Evolutionary conservation across 2,797 vertebrate genomes (phyloP).

Genomic region (Anabacerthia variegaticeps): DNA sequence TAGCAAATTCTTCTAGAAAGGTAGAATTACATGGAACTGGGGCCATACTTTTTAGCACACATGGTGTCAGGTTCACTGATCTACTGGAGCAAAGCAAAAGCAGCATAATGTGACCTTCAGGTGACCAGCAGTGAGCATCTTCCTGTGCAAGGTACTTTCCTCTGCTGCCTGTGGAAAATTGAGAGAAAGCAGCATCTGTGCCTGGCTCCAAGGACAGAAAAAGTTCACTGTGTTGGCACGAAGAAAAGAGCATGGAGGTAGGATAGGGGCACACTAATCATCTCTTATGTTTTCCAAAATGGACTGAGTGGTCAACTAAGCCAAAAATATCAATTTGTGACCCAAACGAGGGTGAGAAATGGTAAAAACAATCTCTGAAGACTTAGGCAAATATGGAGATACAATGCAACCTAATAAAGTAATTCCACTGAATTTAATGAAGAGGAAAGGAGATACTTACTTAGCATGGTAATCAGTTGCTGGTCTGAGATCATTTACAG

Average conservation of each 20-base stretch:
- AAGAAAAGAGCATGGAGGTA: background rate
- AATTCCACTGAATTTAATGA: background rate
- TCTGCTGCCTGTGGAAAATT: background rate
- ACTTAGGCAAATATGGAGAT: background rate
- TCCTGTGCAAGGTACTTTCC: background rate
- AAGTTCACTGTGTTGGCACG: background rate
- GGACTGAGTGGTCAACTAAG: background rate
- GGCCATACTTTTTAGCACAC: background rate
- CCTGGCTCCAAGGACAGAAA: background rate
- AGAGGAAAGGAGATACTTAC: slow-evolving; percentile 69
- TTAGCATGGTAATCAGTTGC: slow-evolving; percentile 95
- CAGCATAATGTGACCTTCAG: background rate
- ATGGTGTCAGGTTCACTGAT: background rate
- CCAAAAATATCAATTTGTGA: background rate
- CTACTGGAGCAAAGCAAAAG: background rate
- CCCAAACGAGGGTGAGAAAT: background rate
- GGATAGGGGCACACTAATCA: background rate
- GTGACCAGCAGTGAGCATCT: background rate
- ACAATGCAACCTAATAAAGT: background rate
- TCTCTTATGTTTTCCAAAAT: background rate
- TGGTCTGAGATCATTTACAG: slow-evolving; percentile 92
- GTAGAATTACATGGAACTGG: background rate
- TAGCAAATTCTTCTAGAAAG: background rate
- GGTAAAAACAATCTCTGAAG: background rate
- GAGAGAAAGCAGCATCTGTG: background rate